These are phyloP conservation scores for Ochlodes sylvanus DNA, from an alignment of 2,888 invertebrate species.

Conservation along the genomic window DNA sequence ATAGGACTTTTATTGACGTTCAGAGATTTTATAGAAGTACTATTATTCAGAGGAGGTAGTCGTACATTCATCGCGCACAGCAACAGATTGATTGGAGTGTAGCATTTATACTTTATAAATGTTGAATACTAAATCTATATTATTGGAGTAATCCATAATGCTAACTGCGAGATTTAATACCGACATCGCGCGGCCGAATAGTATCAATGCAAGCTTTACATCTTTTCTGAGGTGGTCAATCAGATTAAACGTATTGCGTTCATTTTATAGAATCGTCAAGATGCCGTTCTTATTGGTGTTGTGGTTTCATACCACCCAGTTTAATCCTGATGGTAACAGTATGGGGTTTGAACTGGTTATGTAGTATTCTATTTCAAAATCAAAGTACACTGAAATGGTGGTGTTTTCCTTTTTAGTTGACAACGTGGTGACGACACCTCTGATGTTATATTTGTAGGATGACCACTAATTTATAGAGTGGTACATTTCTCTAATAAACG, in stretches of 20 bases:
- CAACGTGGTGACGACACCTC: too few species aligned
- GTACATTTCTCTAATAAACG: too few species aligned
- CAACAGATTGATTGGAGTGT: not conserved
- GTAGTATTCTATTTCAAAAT: too few species aligned
- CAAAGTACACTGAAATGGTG: not conserved
- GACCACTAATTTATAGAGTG: too few species aligned
- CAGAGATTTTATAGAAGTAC: conserved; percentile 41
- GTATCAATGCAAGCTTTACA: not conserved
- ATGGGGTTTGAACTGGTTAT: too few species aligned
- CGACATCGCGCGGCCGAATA: not conserved
- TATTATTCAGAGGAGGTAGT: conserved; percentile 14
- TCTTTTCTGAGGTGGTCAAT: conserved; percentile 3
- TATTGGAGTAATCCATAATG: not conserved
- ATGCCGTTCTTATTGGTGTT: not conserved
- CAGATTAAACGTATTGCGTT: not conserved
- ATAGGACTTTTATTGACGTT: conserved; percentile 51
- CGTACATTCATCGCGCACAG: not conserved
- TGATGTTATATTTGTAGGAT: too few species aligned
- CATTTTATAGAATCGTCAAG: not conserved
- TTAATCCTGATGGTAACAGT: not conserved
- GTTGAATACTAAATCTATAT: not conserved
- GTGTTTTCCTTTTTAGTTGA: not conserved
- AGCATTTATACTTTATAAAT: conserved; percentile 2
- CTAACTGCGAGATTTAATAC: not conserved
- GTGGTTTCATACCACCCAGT: not conserved